A percentile compares a stretch with the other conserved stretches of the same genome.
These are phyloP conservation scores for Serilophus lunatus DNA, from an alignment of 2,113 vertebrate genomes.

Conservation along the genomic window DNA sequence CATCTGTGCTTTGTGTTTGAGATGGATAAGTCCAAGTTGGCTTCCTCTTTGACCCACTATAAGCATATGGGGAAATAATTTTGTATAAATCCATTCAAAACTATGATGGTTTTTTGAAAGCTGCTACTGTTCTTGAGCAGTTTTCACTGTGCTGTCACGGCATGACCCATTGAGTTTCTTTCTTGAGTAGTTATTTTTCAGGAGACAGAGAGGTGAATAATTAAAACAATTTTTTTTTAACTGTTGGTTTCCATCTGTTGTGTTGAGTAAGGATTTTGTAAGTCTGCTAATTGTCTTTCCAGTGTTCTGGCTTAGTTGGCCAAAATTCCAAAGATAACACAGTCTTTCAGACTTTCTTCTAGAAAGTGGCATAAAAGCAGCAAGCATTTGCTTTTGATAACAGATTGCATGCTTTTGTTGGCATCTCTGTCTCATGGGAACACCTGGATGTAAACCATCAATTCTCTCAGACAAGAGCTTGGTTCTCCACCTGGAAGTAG, in stretches of 20 bases:
- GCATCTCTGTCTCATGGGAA: not conserved
- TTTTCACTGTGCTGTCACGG: not conserved
- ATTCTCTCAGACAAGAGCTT: not conserved
- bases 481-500: not conserved
- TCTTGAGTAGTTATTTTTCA: not conserved
- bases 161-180: not conserved
- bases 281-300: not conserved
- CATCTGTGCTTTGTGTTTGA: not conserved
- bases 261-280: not conserved
- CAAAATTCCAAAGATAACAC: not conserved
- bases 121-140: not conserved
- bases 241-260: not conserved
- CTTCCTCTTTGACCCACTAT: not conserved
- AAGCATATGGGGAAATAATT: fast-evolving
- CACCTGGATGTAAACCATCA: not conserved
- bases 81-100: not conserved
- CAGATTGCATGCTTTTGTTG: not conserved
- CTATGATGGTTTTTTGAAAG: not conserved
- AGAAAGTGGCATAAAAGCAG: not conserved
- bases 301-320: not conserved
- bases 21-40: not conserved
- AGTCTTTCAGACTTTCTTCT: not conserved
- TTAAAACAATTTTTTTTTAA: not conserved
- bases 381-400: not conserved
- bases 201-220: not conserved